phyloP scores from a whole-genome alignment of 1,140 invertebrate genomes.

The Drosophila pectinifera region DNA sequence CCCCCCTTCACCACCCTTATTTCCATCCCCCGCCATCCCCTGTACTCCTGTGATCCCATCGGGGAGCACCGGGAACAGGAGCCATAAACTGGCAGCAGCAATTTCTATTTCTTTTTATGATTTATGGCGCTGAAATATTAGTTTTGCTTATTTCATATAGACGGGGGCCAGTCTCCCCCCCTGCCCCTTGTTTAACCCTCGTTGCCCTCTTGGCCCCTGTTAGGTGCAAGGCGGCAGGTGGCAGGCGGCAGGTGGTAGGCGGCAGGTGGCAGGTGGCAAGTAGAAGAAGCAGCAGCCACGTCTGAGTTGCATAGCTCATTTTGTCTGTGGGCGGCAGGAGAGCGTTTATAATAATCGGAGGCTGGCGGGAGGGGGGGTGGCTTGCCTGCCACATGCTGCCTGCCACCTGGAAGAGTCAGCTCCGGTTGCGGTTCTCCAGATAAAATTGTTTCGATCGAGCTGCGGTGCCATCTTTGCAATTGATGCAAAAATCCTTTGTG shows the following conservation, averaged over 20 bases:
- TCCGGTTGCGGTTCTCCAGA: slow-evolving; percentile 13
- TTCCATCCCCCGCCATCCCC: background rate
- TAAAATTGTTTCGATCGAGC: slow-evolving; percentile 55
- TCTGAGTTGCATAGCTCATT: slow-evolving; percentile 74
- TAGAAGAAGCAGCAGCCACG: slow-evolving; percentile 50
- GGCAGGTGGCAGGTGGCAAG: slow-evolving; percentile 33
- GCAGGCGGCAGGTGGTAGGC: slow-evolving; percentile 2
- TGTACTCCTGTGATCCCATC: background rate
- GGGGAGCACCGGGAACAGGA: slow-evolving; percentile 18
- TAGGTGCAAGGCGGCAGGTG: slow-evolving; percentile 15
- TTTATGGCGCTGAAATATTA: slow-evolving; percentile 80
- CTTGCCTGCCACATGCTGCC: slow-evolving; percentile 13
- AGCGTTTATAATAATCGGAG: slow-evolving; percentile 73
- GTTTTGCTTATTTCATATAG: slow-evolving; percentile 78
- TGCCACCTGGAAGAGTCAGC: slow-evolving; percentile 13
- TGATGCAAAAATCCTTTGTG: slow-evolving; percentile 75
- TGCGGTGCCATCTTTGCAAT: slow-evolving; percentile 48
- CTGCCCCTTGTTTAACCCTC: slow-evolving; percentile 6
- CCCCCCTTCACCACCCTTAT: background rate
- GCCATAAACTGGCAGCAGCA: slow-evolving; percentile 47
- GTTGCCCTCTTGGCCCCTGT: too few relatives aligned
- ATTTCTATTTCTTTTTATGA: slow-evolving; percentile 77
- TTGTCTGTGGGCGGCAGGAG: slow-evolving; percentile 37
- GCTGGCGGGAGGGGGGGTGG: background rate
- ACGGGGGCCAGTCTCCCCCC: slow-evolving; percentile 33